These are phyloP conservation scores for Apamea epomidion DNA, from an alignment of 2,888 invertebrate genomes.

Conservation along the genomic window DNA sequence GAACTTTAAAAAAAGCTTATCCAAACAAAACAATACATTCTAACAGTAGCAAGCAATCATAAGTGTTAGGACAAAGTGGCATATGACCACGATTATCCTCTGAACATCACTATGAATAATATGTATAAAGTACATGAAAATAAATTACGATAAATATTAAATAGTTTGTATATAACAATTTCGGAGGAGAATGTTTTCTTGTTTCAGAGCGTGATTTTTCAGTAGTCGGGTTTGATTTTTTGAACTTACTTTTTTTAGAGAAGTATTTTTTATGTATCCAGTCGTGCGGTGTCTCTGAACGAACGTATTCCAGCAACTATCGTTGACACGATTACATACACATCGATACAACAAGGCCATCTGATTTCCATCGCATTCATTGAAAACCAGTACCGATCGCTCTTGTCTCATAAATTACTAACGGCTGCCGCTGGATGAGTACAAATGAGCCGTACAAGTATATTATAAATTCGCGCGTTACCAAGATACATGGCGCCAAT, in stretches of 20 bases:
- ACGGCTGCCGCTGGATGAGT: conserved; percentile 31
- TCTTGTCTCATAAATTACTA: conserved; percentile 47
- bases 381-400: conserved; percentile 33
- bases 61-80: no score
- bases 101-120: no score
- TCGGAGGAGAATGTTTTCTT: not conserved
- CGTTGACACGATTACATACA: conserved; percentile 22
- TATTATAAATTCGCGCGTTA: conserved; percentile 50
- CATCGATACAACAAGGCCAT: conserved; percentile 45
- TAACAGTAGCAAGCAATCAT: no score
- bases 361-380: conserved; percentile 44
- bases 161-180: not conserved
- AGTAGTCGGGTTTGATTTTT: not conserved
- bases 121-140: not conserved
- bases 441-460: conserved; percentile 50
- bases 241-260: not conserved
- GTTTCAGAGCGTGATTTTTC: not conserved
- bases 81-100: no score
- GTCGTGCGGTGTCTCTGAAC: not conserved
- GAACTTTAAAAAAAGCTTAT: not conserved
- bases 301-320: conserved; percentile 3
- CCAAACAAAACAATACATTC: not conserved
- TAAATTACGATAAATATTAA: not conserved
- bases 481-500: conserved; percentile 52
- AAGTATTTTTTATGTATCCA: not conserved